These are phyloP conservation scores for Festucalex cinctus DNA, from an alignment of 2,113 vertebrate genomes.

Conservation along the genomic window DNA sequence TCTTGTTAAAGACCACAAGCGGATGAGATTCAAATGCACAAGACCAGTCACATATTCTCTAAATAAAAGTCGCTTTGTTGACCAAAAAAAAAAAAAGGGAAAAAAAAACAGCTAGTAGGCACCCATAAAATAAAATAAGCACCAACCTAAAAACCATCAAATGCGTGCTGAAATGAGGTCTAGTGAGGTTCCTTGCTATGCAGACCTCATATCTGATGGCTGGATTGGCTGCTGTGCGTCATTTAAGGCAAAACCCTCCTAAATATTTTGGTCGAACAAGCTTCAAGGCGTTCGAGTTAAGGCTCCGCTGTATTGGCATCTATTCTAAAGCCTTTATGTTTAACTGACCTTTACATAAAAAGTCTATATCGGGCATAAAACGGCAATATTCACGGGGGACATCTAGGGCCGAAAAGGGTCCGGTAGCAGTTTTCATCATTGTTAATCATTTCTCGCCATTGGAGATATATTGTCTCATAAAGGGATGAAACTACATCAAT, in stretches of 20 bases:
- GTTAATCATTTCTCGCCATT: constrained; percentile 87
- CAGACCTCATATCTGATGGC: not conserved
- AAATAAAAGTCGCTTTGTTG: too few relatives aligned
- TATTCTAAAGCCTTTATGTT: constrained; percentile 33
- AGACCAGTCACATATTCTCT: too few relatives aligned
- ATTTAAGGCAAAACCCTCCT: not conserved
- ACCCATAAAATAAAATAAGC: too few relatives aligned
- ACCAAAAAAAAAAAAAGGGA: too few relatives aligned
- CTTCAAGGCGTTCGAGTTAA: constrained; percentile 4
- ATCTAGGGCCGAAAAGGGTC: constrained; percentile 43
- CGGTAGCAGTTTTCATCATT: constrained; percentile 79
- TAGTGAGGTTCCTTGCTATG: not conserved
- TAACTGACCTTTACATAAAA: constrained; percentile 53
- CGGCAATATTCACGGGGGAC: constrained; percentile 28
- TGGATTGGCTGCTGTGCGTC: not conserved
- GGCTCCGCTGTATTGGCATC: not conserved
- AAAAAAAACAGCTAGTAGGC: too few relatives aligned
- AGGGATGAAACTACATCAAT: constrained; percentile 85
- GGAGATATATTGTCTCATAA: constrained; percentile 95
- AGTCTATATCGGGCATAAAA: constrained; percentile 29
- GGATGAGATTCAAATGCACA: too few relatives aligned
- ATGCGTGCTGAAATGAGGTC: not conserved
- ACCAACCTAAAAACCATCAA: not conserved
- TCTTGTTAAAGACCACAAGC: too few relatives aligned
- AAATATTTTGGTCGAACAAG: not conserved